Evolutionary conservation across 2,113 vertebrate species (phyloP), one percentile per base, ranked within the genome.

Genomic region (Eira barbara): DNA sequence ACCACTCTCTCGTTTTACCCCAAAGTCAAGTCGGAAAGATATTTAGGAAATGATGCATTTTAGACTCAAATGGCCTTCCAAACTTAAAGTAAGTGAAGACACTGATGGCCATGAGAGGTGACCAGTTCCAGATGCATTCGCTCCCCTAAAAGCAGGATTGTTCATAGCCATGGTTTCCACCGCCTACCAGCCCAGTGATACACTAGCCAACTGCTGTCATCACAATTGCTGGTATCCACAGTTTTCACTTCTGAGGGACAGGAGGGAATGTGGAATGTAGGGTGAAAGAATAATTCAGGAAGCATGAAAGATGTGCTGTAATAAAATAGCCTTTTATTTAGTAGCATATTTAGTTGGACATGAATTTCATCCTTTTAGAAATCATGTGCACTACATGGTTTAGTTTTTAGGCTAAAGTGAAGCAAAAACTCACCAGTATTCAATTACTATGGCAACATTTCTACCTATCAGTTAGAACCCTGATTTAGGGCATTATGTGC

Each of bases 391-490:
- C 45, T 65, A 57, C 15, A 31, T 76, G 12, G 59, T 80, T 92
- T 65, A 59, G 74, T 25, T 87, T 94, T 84, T 52, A 87, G 52
- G n/a, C 45, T 80, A 88, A 83, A n/a, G 21, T 42, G 61, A 92
- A 82, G 52, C 20, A 74, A 84, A 76, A 42, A 8, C 29, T 90
- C 78, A 57, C 36, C 34, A 2, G 23, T 29, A 86, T 73, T 34
- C 47, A 87, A 79, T 84, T 83, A 57, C 79, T 94, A 92, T 80
- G 49, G 74, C 61, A 94, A 92, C 59, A 83, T 61, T 29, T 91
- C 49, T 52, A 31, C 71, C 8, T 25, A 67, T 84, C n/a, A 39
- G 65, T 87, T 85, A 96, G 36, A 96, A 93, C 36, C 23, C 59
- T 85, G 42, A 59, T 27, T 92, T 84, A 79, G 80, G 67, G 34